phyloP scores from a whole-genome alignment of 2,888 invertebrate species.

The Ceraclea dissimilis region DNA sequence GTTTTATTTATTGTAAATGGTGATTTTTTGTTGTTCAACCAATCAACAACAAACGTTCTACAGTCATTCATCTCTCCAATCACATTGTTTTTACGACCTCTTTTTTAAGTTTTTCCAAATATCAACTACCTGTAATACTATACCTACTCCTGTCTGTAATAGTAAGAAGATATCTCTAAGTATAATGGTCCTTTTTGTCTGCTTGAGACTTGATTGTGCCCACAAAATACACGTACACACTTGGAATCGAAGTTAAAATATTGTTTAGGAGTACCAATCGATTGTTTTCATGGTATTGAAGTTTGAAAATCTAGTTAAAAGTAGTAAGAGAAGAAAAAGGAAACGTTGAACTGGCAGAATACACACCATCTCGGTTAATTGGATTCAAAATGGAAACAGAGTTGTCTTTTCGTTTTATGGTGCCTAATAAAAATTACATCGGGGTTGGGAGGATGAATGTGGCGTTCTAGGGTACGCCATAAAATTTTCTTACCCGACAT shows the following conservation, averaged over 20 bases:
- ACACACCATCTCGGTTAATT: background rate
- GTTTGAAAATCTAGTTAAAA: background rate
- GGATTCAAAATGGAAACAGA: constrained; percentile 2
- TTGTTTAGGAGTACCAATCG: background rate
- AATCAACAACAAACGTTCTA: no score
- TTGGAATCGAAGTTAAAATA: background rate
- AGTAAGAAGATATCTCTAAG: no score
- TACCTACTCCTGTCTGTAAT: no score
- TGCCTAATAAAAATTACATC: background rate
- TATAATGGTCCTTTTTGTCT: no score
- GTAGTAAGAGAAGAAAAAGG: background rate
- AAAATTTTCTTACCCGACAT: background rate
- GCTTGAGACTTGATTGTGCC: background rate
- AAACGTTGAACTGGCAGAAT: background rate
- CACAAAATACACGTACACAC: background rate
- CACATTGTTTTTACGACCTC: no score
- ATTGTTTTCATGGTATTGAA: background rate
- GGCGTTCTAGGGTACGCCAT: no score
- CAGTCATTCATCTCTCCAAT: no score
- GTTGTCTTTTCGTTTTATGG: background rate
- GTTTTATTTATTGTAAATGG: no score
- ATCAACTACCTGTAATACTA: no score
- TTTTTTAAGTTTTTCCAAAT: no score
- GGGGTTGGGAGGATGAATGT: no score
- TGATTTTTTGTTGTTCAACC: no score